Evolutionary conservation across 2,113 vertebrate species (phyloP).

Genomic region (Menura novaehollandiae): DNA sequence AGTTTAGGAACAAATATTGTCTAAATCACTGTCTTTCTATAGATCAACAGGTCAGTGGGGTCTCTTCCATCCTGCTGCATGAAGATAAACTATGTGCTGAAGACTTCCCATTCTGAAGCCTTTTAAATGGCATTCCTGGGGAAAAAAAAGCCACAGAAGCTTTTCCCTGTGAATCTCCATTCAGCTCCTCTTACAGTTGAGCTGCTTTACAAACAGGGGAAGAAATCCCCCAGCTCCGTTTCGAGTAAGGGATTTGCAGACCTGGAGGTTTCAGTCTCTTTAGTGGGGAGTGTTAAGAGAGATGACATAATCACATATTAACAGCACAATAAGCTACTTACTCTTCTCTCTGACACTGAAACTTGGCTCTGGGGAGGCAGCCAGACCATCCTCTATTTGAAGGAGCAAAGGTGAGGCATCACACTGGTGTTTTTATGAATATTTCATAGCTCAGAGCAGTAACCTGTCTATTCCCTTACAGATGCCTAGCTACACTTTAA

Average conservation of each 20-base stretch:
- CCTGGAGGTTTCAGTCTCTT: neutral
- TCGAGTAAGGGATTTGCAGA: neutral
- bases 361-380: neutral
- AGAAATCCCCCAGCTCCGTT: neutral
- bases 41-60: neutral
- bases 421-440: slow-evolving; percentile 21
- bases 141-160: neutral
- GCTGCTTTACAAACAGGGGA: neutral
- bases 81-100: neutral
- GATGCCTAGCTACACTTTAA: neutral
- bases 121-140: neutral
- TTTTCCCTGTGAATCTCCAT: neutral
- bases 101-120: neutral
- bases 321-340: slow-evolving; percentile 24
- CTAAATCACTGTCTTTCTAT: neutral
- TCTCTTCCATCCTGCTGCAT: neutral
- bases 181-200: neutral
- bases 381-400: neutral
- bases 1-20: neutral
- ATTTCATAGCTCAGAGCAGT: slow-evolving; percentile 47
- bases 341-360: neutral
- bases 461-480: slow-evolving; percentile 10
- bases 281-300: neutral
- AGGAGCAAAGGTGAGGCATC: slow-evolving; percentile 13
- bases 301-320: slow-evolving; percentile 28